phyloP scores from a whole-genome alignment of 1,140 invertebrate species.

The Hestina assimilis region DNA sequence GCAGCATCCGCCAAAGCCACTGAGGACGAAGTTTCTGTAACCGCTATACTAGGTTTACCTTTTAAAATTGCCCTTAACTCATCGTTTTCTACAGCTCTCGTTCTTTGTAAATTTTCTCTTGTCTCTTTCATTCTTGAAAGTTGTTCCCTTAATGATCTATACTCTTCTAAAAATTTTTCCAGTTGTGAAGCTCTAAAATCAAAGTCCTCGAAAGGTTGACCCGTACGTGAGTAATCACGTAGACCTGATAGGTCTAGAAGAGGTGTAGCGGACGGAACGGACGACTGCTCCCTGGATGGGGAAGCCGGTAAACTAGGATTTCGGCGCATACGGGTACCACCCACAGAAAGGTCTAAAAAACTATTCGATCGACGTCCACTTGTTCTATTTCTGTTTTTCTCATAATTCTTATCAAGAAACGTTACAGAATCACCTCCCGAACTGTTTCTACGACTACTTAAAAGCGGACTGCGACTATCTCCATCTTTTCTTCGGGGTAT shows the following conservation, averaged over 20 bases:
- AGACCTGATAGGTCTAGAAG: conserved; percentile 77
- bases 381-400: conserved; percentile 47
- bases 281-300: conserved; percentile 58
- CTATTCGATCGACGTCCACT: conserved; percentile 75
- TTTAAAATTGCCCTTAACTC: conserved; percentile 79
- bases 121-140: conserved; percentile 88
- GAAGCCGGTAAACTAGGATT: conserved; percentile 72
- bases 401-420: conserved; percentile 56
- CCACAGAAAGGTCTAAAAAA: conserved; percentile 77
- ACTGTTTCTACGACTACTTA: conserved; percentile 73
- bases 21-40: conserved; percentile 70
- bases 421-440: conserved; percentile 66
- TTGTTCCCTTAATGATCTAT: conserved; percentile 85
- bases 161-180: conserved; percentile 87
- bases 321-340: conserved; percentile 54
- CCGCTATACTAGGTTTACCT: conserved; percentile 78
- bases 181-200: conserved; percentile 88
- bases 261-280: conserved; percentile 78
- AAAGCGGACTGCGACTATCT: conserved; percentile 84
- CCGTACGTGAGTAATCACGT: conserved; percentile 62
- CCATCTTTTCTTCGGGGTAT: conserved; percentile 80
- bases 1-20: conserved; percentile 70
- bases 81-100: conserved; percentile 66
- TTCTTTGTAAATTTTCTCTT: conserved; percentile 82
- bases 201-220: conserved; percentile 78